Conservation (phyloP, 2,888 invertebrate species). For the Eucriotettix oculatus region DNA sequence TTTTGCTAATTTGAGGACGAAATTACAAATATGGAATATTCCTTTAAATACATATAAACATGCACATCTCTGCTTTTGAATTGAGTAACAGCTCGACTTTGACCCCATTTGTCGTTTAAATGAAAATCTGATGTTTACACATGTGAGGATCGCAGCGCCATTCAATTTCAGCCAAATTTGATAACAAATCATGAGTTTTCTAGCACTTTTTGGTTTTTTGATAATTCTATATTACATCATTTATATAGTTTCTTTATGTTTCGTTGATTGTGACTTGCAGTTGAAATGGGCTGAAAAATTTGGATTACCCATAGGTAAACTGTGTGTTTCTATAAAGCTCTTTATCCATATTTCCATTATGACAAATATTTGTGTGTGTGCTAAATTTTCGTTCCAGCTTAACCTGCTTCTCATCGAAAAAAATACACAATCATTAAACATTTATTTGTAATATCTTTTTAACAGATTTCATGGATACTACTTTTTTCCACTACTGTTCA, state of each 20-base stretch:
- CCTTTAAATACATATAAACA: too few relatives aligned
- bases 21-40: too few relatives aligned
- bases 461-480: not conserved
- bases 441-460: not conserved
- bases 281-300: constrained; percentile 40
- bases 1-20: too few relatives aligned
- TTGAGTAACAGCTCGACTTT: too few relatives aligned
- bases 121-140: too few relatives aligned
- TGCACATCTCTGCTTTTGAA: too few relatives aligned
- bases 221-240: constrained; percentile 29
- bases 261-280: constrained; percentile 42
- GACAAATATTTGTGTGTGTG: too few relatives aligned
- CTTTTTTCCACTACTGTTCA: not conserved
- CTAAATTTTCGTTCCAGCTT: not conserved
- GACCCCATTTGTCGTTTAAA: too few relatives aligned
- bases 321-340: not conserved
- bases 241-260: constrained; percentile 31
- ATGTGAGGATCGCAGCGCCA: too few relatives aligned
- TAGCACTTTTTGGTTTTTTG: constrained; percentile 6
- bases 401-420: not conserved
- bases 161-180: too few relatives aligned
- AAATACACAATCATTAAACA: not conserved
- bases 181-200: not conserved
- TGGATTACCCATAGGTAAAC: constrained; percentile 40
- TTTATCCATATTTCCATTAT: too few relatives aligned